Evolutionary conservation across 1,140 invertebrate genomes (phyloP).

Genomic region (Drosophila subobscura): DNA sequence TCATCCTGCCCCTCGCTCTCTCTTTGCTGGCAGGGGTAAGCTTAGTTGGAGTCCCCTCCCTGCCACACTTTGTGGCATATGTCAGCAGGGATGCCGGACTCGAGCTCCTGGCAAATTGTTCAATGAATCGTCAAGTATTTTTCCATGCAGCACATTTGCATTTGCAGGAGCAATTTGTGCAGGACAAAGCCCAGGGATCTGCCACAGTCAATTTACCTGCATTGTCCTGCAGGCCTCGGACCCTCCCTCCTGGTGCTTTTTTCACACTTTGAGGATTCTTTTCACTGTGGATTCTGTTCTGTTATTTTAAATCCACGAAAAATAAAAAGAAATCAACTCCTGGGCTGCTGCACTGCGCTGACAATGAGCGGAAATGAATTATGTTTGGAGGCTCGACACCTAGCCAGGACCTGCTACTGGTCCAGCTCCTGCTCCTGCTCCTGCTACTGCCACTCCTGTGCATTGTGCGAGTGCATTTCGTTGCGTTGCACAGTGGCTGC

Average conservation of each 20-base stretch:
- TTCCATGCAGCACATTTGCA: slow-evolving; percentile 14
- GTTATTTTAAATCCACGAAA: slow-evolving; percentile 71
- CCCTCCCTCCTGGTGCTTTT: slow-evolving; percentile 10
- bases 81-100: background rate
- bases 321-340: slow-evolving; percentile 41
- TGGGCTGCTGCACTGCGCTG: slow-evolving; percentile 28
- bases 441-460: slow-evolving; percentile 23
- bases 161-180: slow-evolving; percentile 53
- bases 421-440: background rate
- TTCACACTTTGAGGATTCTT: slow-evolving; percentile 70
- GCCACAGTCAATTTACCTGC: slow-evolving; percentile 78
- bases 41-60: slow-evolving; percentile 1
- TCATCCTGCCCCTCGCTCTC: slow-evolving; percentile 43
- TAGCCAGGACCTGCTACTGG: slow-evolving; percentile 1
- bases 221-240: slow-evolving; percentile 49
- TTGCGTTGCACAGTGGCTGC: slow-evolving; percentile 48
- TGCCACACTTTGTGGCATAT: slow-evolving; percentile 8
- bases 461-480: slow-evolving; percentile 80
- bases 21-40: no score
- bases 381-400: slow-evolving; percentile 62
- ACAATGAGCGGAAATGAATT: slow-evolving; percentile 82
- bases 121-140: slow-evolving; percentile 58
- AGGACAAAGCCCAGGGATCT: slow-evolving; percentile 46
- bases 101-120: slow-evolving; percentile 46
- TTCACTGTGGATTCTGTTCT: slow-evolving; percentile 40